Evolutionary conservation across 2,113 vertebrate species (phyloP), one percentile per base, ranked within the genome.

Genomic region (Cranoglanis bouderius): DNA sequence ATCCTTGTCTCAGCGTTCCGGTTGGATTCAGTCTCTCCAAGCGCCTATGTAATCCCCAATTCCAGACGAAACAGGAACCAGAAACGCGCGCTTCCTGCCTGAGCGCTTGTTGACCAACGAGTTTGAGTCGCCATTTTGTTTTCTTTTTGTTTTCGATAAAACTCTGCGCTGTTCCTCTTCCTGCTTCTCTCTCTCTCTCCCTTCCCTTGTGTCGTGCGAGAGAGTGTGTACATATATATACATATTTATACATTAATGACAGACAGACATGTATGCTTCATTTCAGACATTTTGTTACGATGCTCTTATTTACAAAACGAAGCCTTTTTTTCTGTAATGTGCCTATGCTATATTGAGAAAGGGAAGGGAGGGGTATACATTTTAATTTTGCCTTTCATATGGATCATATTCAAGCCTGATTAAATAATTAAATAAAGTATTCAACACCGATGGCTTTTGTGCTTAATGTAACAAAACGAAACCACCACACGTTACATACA

Each of bases 331-430:
- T 96, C 94, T 96, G 95, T 96, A 95, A 95, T 90, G 96, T 96
- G 95, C 96, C 96, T 96, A 95, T 94, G 95, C 93, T 94, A 92
- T 90, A 90, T 91, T 55, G 94, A 78, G 43, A 78, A 14, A 46
- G 92, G 91, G 86, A 91, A 89, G 93, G 94, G 80, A 35, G 32
- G 81, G 53, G 91, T 94, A 92, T 92, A 94, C 91, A 91, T 95
- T 95, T 95, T 94, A 92, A 94, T 96, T 96, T 96, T 94, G 93
- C 95, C 93, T 96, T 96, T 96, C 94, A 95, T 96, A 96, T 94
- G 91, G 93, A 95, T 95, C 94, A 94, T 95, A 96, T 94, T 96
- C 93, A 95, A 96, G 94, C 94, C 95, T 96, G 94, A 95, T 86
- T 77, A 35, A 92, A 94, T 46, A 77, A 95, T 92, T 94, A 93